Evolutionary conservation across 1,140 invertebrate genomes (phyloP), one percentile per base, ranked within the genome.

Genomic region (Stegodyphus dumicola): DNA sequence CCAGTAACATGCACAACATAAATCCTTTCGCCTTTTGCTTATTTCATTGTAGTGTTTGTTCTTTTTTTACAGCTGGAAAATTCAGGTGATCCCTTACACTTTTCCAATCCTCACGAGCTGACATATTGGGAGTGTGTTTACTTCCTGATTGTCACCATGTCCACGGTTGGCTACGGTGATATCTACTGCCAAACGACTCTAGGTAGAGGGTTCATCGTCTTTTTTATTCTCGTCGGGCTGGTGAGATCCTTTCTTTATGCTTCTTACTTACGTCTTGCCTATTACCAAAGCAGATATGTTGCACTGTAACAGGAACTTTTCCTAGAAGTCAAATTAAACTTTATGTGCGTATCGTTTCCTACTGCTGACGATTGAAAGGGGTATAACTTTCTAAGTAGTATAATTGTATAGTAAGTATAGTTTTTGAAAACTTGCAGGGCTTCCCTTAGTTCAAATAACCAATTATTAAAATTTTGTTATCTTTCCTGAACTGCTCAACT

Each of bases 101-200:
- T 98, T 92, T 93, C 93, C 89, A 99, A 99, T 92, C 94, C 95
- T 85, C 95, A 98, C 91, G 94, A 94, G 89, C 93, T 99, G 90
- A 96, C 97, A 71, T 99, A 98, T 92, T 98, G 97, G 95, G 98
- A 97, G 88, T 98, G 97, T 92, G 96, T 99, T 88, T 99, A 99
- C 92, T 99, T 99, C 93, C 93, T 98, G 86, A 98, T 99, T 91
- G 98, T 99, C 88, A 99, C 98, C 89, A 99, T 99, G 97, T 99
- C 97, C 88, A 99, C 98, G 86, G 91, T 99, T 91, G 97, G 97
- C 90, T 99, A 98, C 92, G 97, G 97, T 92, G 97, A 99, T 92
- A 96, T 99, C 90, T 98, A 94, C 93, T 99, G 97, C 93, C 94
- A 97, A 91, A 99, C 98, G 88, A 94, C 98, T 89, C 93, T 99